phyloP scores from a whole-genome alignment of 1,140 invertebrate species.

The Helicoverpa zea region DNA sequence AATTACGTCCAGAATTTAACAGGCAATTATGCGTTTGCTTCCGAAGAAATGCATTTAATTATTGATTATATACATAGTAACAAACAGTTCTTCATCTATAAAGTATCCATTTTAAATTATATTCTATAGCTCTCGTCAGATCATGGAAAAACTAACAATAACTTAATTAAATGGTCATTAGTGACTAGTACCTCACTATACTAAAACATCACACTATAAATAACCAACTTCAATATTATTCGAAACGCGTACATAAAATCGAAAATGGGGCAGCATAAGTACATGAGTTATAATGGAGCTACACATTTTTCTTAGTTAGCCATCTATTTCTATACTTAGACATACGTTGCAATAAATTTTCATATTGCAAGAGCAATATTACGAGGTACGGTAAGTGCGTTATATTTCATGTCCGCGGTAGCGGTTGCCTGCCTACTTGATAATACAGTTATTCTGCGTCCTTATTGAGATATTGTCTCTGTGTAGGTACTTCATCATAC shows the following conservation, averaged over 20 bases:
- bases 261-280: constrained; percentile 43
- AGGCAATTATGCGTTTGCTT: too few relatives aligned
- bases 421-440: constrained; percentile 66
- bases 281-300: constrained; percentile 60
- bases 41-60: too few relatives aligned
- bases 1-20: too few relatives aligned
- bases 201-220: neutral
- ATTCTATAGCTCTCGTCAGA: too few relatives aligned
- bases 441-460: constrained; percentile 62
- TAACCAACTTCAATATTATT: constrained; percentile 11
- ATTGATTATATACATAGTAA: too few relatives aligned
- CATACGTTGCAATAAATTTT: constrained; percentile 83
- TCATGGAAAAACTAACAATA: too few relatives aligned
- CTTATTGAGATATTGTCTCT: constrained; percentile 62
- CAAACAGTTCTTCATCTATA: too few relatives aligned
- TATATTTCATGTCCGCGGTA: constrained; percentile 77
- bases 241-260: constrained; percentile 34
- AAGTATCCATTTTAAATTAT: too few relatives aligned
- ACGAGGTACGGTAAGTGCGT: constrained; percentile 77
- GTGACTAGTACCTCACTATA: neutral
- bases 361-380: constrained; percentile 83
- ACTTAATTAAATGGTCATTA: neutral
- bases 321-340: constrained; percentile 62
- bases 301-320: constrained; percentile 76
- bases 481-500: constrained; percentile 37